Evolutionary conservation across 2,113 vertebrate species (phyloP), one percentile per base, ranked within the genome.

Genomic region (Ardeotis arabs): DNA sequence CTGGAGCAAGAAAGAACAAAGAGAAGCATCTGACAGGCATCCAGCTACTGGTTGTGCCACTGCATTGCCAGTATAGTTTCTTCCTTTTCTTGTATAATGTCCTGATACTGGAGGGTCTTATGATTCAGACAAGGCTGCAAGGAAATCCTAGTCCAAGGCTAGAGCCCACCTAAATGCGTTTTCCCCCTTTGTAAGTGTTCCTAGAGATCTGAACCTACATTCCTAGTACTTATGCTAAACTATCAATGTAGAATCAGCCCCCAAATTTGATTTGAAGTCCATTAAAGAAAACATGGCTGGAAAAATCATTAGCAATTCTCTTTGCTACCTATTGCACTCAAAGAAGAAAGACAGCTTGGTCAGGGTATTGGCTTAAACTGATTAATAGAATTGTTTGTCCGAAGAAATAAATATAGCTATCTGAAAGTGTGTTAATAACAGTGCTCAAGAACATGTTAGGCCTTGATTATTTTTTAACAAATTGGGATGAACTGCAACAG

Each of bases 291-390:
- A 83, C 64, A 67, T 87, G 39, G 18, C n/a, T 93, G 75, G 53
- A 91, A 96, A 93, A 95, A 96, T 92, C 82, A 75, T 91, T 87
- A 89, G 59, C 69, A 69, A 78, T 96, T 84, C 79, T 95, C 39
- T 94, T 94, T 81, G 52, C 44, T 92, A 18, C 62, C 76, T 91
- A 3, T 62, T 91, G 69, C 27, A 52, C 27, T 93, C 52, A 64
- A 53, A 86, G 53, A 52, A 89, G 76, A 85, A 91, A 70, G 64
- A 70, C 53, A 84, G 35, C 59, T 83, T 94, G 66, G 44, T 53
- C 88, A 50, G 66, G 37, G 47, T 29, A 56, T 91, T 88, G 84
- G 56, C 45, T 87, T 85, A 83, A 94, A 84, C 60, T 83, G 80
- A 92, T 87, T 87, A 81, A 63, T 66, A 91, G 79, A 87, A 94